Percentiles rank a stretch among this genome's conserved stretches.
phyloP scores from a whole-genome alignment of 64 coral and sea anemone species.

The Porites lutea region DNA sequence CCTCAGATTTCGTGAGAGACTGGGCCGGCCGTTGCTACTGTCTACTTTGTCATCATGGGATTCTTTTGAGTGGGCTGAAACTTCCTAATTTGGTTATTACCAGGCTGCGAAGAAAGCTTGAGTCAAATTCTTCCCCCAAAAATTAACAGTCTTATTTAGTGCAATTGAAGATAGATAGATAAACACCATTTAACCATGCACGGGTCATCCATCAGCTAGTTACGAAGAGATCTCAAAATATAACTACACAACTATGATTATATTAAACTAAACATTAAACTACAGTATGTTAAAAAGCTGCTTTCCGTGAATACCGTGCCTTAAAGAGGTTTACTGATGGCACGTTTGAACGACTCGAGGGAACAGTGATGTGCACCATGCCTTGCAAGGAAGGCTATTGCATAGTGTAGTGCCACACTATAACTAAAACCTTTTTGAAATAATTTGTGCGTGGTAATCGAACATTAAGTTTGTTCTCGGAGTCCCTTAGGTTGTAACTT shows the following conservation, averaged over 20 bases:
- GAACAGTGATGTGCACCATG: constrained; percentile 38
- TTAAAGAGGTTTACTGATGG: constrained; percentile 28
- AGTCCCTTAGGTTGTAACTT: constrained; percentile 64
- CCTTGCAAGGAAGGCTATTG: constrained; percentile 37
- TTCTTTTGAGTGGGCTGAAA: too few species aligned
- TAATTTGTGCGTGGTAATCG: constrained; percentile 62
- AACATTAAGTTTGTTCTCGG: neutral
- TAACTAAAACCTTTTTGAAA: constrained; percentile 64
- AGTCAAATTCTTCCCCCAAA: too few species aligned
- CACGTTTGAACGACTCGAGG: constrained; percentile 57
- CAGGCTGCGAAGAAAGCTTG: too few species aligned
- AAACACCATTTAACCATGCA: constrained; percentile 5
- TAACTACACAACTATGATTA: constrained; percentile 45
- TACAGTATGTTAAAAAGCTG: constrained; percentile 37
- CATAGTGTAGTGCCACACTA: constrained; percentile 8
- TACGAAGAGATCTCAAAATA: constrained; percentile 18
- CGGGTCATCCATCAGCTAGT: constrained; percentile 34
- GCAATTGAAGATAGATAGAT: too few species aligned
- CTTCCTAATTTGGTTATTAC: too few species aligned
- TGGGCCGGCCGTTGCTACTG: too few species aligned
- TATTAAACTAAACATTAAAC: neutral
- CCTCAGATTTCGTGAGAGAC: too few species aligned
- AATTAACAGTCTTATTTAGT: too few species aligned
- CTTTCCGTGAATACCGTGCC: neutral
- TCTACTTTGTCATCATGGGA: too few species aligned